Base-by-base conservation (phyloP, 2,113 vertebrate species). In the Oncorhynchus tshawytscha region DNA sequence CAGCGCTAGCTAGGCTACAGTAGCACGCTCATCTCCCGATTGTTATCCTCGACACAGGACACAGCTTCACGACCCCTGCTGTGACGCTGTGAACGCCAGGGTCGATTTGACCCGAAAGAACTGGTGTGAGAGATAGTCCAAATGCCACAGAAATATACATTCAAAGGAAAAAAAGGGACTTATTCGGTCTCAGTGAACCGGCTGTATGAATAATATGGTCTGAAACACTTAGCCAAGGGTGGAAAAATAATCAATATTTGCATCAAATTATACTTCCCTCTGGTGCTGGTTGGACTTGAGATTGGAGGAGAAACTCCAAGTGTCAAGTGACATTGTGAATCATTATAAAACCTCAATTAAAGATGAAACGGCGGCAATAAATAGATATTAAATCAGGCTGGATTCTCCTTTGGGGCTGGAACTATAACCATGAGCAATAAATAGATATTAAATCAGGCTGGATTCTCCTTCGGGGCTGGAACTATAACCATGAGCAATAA, bases 271-370 rank as follows among this genome's bases (percentile, higher is more conserved):
- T 64, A 22, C 12, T 3, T 16, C 25, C 2, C 60, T 25, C 24
- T 64, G 1, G 20, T 64, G 22, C 25, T 60, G 15, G 59, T 22
- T 62, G 59, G n/a, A 62, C 59, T 62, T 22, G 59, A 54, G 51
- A 54, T 90, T 81, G 8, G n/a, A 16, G 7, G 59, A 22, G 59
- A n/a, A 16, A 22, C n/a, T 9, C 20, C 59, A 54, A 22, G 59
- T 22, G 59, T 62, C n/a, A 9, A 83, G 84, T 72, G 72, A 85
- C 81, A 85, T 85, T 77, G 78, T 87, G 86, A 90, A 89, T 90
- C 82, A 45, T 11, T 45, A 12, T 45, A 88, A 85, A 84, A 87
- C 87, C 84, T 86, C 88, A 92, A 91, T 90, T 91, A 91, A 87
- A 86, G 81, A 79, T 71, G 67, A 82, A 86, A 83, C 25, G 70